These are phyloP conservation scores for Lordiphosa fenestrarum DNA, from an alignment of 2,888 invertebrate genomes.

Conservation along the genomic window DNA sequence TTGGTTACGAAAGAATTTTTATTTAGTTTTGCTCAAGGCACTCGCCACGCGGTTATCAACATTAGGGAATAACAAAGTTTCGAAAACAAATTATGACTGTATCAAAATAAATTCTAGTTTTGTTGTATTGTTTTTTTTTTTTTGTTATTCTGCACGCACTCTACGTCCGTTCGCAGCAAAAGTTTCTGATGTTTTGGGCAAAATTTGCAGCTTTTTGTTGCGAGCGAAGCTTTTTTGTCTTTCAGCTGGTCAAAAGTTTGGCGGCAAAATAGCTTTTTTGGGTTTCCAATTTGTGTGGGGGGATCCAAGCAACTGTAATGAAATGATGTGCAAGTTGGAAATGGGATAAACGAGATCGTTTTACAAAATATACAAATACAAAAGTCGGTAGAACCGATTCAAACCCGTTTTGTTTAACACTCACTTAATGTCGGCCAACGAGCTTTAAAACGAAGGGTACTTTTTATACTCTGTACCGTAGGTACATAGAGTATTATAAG, in stretches of 20 bases:
- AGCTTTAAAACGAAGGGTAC: too few relatives aligned
- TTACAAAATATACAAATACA: background rate
- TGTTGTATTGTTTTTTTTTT: background rate
- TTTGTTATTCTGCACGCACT: conserved; percentile 4
- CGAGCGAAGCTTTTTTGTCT: background rate
- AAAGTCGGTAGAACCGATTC: too few relatives aligned
- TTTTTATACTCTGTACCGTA: too few relatives aligned
- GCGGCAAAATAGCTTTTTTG: conserved; percentile 11
- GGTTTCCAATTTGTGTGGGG: background rate
- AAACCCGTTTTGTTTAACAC: too few relatives aligned
- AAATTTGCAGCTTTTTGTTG: background rate
- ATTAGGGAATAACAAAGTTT: too few relatives aligned
- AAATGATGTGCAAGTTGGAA: too few relatives aligned
- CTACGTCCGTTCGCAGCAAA: conserved; percentile 9
- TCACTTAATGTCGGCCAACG: too few relatives aligned
- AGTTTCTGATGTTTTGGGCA: conserved; percentile 3
- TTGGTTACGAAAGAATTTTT: conserved; percentile 1
- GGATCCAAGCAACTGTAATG: too few relatives aligned
- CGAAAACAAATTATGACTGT: too few relatives aligned
- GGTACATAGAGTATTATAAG: too few relatives aligned
- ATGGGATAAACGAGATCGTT: background rate
- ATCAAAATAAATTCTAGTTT: too few relatives aligned
- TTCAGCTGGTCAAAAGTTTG: background rate
- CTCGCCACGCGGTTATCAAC: background rate
- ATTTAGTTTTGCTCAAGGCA: conserved; percentile 2